phyloP scores from a whole-genome alignment of 2,797 vertebrate genomes.

The Tenualosa thibaudeaui region DNA sequence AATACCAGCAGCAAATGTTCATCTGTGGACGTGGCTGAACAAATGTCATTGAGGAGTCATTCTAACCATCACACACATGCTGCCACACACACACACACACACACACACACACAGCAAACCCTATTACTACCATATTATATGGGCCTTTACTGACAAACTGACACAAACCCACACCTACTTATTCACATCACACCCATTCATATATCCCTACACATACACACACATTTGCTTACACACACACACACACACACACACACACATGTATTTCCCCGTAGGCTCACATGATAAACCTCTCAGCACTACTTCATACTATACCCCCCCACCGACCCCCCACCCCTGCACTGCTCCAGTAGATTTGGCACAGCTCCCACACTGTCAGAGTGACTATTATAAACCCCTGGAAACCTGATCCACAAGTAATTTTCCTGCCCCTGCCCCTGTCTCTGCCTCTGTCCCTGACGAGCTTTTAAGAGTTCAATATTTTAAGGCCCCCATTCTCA shows the following conservation, averaged over 20 bases:
- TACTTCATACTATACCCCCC: not conserved
- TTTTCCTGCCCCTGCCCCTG: constrained; percentile 35
- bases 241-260: not conserved
- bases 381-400: not conserved
- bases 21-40: not conserved
- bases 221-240: not conserved
- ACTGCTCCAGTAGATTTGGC: not conserved
- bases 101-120: no score
- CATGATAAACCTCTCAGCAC: constrained; percentile 11
- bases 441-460: constrained; percentile 64
- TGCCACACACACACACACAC: no score
- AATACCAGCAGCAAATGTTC: not conserved
- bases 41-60: not conserved
- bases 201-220: not conserved
- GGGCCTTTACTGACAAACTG: not conserved
- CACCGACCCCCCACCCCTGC: not conserved
- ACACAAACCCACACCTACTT: no score
- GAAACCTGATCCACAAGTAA: not conserved
- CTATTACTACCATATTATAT: no score
- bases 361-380: not conserved
- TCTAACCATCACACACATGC: not conserved
- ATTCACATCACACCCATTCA: not conserved
- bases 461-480: constrained; percentile 77
- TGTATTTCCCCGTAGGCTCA: not conserved
- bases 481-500: constrained; percentile 54